Evolutionary conservation across 2,797 vertebrate species (phyloP).

Genomic region (Sitta carolinensis): DNA sequence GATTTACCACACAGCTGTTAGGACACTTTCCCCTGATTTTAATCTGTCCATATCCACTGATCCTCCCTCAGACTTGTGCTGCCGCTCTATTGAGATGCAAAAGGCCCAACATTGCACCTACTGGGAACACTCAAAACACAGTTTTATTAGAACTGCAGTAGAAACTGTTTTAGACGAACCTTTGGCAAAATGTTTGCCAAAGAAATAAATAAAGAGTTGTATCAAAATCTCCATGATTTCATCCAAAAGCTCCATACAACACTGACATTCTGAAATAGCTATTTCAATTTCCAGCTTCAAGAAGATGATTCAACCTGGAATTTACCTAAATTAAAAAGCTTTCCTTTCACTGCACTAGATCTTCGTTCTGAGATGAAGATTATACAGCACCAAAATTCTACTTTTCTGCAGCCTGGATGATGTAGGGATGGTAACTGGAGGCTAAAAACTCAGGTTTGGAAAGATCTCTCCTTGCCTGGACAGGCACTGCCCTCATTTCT

Average conservation of each 20-base stretch:
- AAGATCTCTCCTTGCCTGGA: not conserved
- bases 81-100: accelerated
- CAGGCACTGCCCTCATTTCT: not conserved
- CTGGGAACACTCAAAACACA: not conserved
- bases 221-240: not conserved
- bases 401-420: not conserved
- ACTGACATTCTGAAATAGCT: not conserved
- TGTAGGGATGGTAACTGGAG: not conserved
- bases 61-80: not conserved
- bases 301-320: not conserved
- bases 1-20: not conserved
- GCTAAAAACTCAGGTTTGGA: not conserved
- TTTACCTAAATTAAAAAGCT: not conserved
- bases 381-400: not conserved
- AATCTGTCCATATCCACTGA: not conserved
- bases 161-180: not conserved
- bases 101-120: not conserved
- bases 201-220: not conserved
- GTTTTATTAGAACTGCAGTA: not conserved
- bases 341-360: not conserved
- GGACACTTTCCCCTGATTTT: not conserved
- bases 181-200: not conserved
- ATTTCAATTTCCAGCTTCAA: not conserved
- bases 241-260: not conserved
- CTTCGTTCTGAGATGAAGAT: not conserved